Percentiles rank a stretch among this genome's conserved stretches.
Conservation (phyloP, 1,140 invertebrate species). For the Cydia strobilella region DNA sequence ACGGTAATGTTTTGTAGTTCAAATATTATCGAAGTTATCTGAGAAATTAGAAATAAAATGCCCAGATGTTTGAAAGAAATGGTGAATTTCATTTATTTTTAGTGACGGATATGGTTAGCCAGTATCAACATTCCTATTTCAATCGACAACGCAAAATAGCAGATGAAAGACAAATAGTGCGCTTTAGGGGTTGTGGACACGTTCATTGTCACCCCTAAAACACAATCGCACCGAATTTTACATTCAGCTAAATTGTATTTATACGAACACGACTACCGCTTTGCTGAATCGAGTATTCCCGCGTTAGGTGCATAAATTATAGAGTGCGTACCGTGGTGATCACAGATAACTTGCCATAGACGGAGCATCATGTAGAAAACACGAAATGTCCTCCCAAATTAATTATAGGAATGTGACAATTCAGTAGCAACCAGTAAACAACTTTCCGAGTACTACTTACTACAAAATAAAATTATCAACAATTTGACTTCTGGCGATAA, state of each 20-base stretch:
- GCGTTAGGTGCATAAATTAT: constrained; percentile 48
- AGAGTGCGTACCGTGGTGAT: constrained; percentile 34
- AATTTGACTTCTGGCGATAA: no score
- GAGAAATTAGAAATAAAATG: no score
- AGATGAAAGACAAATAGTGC: not conserved
- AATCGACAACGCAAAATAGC: not conserved
- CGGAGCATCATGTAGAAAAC: not conserved
- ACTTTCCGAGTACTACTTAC: no score
- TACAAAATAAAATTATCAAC: no score
- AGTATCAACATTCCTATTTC: not conserved
- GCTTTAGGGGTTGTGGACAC: not conserved
- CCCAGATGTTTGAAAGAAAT: no score
- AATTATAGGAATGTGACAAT: no score
- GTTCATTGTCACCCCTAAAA: constrained; percentile 6
- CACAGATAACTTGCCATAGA: not conserved
- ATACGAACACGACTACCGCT: constrained; percentile 8
- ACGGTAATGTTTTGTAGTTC: no score
- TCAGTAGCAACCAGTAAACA: no score
- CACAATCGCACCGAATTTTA: constrained; percentile 6
- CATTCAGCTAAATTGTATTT: not conserved
- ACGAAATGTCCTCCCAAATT: no score
- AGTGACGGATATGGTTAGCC: not conserved
- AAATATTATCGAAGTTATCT: no score
- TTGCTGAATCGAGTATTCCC: constrained; percentile 16
- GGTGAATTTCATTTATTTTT: not conserved